Conservation (phyloP, 2,888 invertebrate species). For the Urechis unicinctus region DNA sequence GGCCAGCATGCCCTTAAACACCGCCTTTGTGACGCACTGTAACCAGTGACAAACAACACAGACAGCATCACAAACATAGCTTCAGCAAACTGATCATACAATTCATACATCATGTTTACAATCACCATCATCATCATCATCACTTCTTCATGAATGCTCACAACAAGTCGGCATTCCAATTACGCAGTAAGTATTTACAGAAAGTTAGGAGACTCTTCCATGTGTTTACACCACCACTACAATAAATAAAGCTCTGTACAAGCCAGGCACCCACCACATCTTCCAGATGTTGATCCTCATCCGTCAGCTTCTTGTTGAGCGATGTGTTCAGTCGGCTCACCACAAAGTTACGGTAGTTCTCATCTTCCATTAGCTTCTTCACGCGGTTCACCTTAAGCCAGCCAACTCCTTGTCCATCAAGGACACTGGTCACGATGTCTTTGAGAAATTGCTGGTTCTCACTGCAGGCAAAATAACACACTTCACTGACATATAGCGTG, state of each 20-base stretch:
- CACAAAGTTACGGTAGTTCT: slow-evolving; percentile 92
- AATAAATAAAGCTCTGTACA: neutral
- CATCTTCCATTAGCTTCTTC: slow-evolving; percentile 96
- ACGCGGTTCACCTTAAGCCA: slow-evolving; percentile 90
- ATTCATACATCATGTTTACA: too few relatives aligned
- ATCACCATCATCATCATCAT: too few relatives aligned
- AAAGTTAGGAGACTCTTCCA: too few relatives aligned
- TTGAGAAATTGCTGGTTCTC: slow-evolving; percentile 92
- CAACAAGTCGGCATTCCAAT: too few relatives aligned
- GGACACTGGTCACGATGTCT: slow-evolving; percentile 77
- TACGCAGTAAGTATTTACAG: too few relatives aligned
- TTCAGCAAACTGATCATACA: too few relatives aligned
- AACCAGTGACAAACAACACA: slow-evolving; percentile 3
- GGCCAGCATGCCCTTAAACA: slow-evolving; percentile 96
- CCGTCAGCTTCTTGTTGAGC: slow-evolving; percentile 76
- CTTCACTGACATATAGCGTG: too few relatives aligned
- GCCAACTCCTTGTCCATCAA: slow-evolving; percentile 90
- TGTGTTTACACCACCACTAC: too few relatives aligned
- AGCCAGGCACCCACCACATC: slow-evolving; percentile 73
- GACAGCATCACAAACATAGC: too few relatives aligned
- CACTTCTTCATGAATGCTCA: too few relatives aligned
- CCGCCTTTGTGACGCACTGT: slow-evolving; percentile 66
- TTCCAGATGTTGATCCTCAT: slow-evolving; percentile 84
- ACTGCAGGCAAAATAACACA: slow-evolving; percentile 33
- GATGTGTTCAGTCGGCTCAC: slow-evolving; percentile 91